Evolutionary conservation across 2,797 vertebrate species (phyloP).

Genomic region (Gastrophryne carolinensis): DNA sequence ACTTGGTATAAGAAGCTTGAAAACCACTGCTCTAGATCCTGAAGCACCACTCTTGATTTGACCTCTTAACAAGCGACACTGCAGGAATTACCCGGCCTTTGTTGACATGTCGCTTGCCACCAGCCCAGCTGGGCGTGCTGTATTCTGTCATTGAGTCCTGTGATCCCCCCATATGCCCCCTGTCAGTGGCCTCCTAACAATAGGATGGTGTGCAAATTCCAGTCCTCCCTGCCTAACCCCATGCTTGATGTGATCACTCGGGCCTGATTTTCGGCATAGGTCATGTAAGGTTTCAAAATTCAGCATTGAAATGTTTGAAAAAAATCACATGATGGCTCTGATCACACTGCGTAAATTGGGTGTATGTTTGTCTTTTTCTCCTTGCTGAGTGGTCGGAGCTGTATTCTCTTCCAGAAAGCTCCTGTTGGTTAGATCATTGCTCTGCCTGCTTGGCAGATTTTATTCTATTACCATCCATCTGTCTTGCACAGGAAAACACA

Average conservation of each 20-base stretch:
- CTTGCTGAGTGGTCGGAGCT: neutral
- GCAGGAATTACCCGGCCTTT: neutral
- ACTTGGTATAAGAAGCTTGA: too few species aligned
- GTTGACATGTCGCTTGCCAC: neutral
- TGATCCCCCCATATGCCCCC: slow-evolving; percentile 20
- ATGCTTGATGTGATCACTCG: slow-evolving; percentile 3
- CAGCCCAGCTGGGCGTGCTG: neutral
- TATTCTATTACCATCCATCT: slow-evolving; percentile 16
- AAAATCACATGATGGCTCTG: neutral
- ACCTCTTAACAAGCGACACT: too few species aligned
- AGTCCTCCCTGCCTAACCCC: neutral
- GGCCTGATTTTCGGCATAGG: neutral
- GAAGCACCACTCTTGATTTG: too few species aligned
- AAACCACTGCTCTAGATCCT: too few species aligned
- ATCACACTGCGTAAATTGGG: too few species aligned
- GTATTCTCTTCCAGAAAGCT: neutral
- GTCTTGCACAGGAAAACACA: slow-evolving; percentile 34
- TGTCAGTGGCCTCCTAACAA: slow-evolving; percentile 41
- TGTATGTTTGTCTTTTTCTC: neutral
- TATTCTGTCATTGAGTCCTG: neutral
- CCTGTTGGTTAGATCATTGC: neutral
- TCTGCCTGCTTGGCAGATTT: neutral
- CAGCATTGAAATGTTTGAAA: neutral
- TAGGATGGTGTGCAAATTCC: slow-evolving; percentile 30
- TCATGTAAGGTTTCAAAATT: neutral